These are phyloP conservation scores for Emydocephalus ijimae DNA, from an alignment of 2,113 vertebrate species.

Conservation along the genomic window DNA sequence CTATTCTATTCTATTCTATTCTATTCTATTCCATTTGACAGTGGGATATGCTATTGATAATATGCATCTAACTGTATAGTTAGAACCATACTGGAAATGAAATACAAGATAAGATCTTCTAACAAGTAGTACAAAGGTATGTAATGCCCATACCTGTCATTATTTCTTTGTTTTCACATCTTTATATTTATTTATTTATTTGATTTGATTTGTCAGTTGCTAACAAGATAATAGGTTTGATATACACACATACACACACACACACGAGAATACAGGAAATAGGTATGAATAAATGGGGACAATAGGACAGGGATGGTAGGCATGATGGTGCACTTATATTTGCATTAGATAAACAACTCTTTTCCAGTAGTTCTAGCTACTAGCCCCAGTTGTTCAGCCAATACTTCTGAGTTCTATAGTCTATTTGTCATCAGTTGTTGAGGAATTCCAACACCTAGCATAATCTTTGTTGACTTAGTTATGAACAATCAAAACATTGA, in stretches of 20 bases:
- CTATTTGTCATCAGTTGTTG: neutral
- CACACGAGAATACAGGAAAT: too few species aligned
- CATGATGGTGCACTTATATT: neutral
- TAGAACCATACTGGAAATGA: neutral
- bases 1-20: too few species aligned
- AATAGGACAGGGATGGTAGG: too few species aligned
- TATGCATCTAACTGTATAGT: neutral
- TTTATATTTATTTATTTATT: neutral
- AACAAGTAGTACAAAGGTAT: neutral
- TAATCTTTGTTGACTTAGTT: neutral
- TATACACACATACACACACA: too few species aligned
- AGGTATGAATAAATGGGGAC: too few species aligned
- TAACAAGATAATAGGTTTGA: too few species aligned
- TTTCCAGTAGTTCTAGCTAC: neutral
- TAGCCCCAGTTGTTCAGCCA: neutral
- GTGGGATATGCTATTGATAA: neutral
- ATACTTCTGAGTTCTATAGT: neutral
- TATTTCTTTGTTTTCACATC: neutral
- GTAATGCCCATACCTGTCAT: neutral
- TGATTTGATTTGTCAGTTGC: too few species aligned
- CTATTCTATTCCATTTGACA: neutral
- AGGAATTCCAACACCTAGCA: neutral
- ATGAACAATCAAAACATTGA: neutral
- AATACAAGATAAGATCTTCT: neutral
- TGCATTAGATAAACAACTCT: neutral